A percentile compares a stretch with the other conserved stretches of the same genome.
These are phyloP conservation scores for Campoplex capitator DNA, from an alignment of 2,888 invertebrate genomes.

Conservation along the genomic window DNA sequence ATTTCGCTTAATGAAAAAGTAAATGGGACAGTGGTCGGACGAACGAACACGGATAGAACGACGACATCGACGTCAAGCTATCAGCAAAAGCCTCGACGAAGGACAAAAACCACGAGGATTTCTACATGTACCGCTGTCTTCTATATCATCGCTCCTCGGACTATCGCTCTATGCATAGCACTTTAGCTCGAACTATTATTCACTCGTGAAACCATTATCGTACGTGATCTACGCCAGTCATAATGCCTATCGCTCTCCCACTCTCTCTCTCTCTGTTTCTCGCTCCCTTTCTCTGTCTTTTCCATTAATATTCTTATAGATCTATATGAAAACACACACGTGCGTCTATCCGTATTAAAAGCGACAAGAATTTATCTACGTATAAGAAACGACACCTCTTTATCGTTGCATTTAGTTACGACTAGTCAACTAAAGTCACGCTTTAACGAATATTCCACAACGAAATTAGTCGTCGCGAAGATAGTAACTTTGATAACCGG, in stretches of 20 bases:
- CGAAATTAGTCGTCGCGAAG: background rate
- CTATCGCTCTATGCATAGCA: constrained; percentile 44
- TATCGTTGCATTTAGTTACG: constrained; percentile 23
- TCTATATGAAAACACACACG: background rate
- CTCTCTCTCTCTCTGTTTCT: background rate
- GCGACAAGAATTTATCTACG: constrained; percentile 31
- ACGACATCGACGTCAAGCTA: constrained; percentile 37
- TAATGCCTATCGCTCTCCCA: constrained; percentile 30
- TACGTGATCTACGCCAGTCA: constrained; percentile 52
- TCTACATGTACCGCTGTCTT: constrained; percentile 29
- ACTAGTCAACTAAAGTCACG: background rate
- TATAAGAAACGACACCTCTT: constrained; percentile 5
- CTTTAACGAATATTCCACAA: background rate
- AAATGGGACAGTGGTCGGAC: constrained; percentile 29
- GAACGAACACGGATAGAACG: constrained; percentile 43
- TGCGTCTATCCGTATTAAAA: background rate
- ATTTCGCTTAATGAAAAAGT: constrained; percentile 29
- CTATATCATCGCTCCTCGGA: constrained; percentile 19
- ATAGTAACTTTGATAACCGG: background rate
- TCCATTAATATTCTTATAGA: background rate
- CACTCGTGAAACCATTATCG: constrained; percentile 65
- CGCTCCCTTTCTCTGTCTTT: background rate
- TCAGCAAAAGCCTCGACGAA: constrained; percentile 55
- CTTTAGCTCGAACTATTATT: constrained; percentile 65
- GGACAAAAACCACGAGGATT: constrained; percentile 53